A percentile compares a stretch with the other conserved stretches of the same genome.
phyloP scores from a whole-genome alignment of 2,797 vertebrate species.

The Orientallactaga sibirica region DNA sequence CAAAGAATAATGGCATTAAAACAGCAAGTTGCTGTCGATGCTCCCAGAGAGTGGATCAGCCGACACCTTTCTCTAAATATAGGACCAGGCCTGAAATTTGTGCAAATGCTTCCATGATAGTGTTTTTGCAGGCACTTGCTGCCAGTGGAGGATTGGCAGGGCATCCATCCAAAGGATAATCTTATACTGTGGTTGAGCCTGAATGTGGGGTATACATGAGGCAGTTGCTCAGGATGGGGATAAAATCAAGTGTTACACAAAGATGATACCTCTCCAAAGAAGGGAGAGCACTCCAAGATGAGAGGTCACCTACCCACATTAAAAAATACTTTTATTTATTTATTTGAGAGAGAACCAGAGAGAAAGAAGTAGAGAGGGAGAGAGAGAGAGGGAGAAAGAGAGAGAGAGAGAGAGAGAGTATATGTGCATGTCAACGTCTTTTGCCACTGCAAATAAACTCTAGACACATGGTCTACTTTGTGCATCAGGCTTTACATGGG shows the following conservation, averaged over 20 bases:
- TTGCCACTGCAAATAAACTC: too few species aligned
- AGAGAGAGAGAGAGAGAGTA: too few species aligned
- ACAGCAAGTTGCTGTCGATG: slow-evolving; percentile 1
- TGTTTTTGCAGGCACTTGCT: not conserved
- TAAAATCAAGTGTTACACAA: not conserved
- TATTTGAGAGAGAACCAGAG: too few species aligned
- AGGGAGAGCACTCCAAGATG: not conserved
- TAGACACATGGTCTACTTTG: too few species aligned
- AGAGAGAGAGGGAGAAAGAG: too few species aligned
- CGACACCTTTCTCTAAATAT: not conserved
- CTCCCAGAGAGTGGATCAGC: not conserved
- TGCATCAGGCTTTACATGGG: too few species aligned
- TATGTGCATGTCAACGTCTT: too few species aligned
- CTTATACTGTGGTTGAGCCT: not conserved
- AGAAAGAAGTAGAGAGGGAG: too few species aligned
- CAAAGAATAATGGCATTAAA: slow-evolving; percentile 36
- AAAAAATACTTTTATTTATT: too few species aligned
- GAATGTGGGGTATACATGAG: not conserved
- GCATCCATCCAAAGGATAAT: not conserved
- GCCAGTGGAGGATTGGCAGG: not conserved
- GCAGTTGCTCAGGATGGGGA: not conserved
- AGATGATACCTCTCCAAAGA: not conserved
- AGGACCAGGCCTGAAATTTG: not conserved
- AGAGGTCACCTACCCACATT: not conserved
- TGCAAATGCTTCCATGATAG: not conserved